Conservation (phyloP, 2,888 invertebrate genomes). For the Aporophyla nigra region DNA sequence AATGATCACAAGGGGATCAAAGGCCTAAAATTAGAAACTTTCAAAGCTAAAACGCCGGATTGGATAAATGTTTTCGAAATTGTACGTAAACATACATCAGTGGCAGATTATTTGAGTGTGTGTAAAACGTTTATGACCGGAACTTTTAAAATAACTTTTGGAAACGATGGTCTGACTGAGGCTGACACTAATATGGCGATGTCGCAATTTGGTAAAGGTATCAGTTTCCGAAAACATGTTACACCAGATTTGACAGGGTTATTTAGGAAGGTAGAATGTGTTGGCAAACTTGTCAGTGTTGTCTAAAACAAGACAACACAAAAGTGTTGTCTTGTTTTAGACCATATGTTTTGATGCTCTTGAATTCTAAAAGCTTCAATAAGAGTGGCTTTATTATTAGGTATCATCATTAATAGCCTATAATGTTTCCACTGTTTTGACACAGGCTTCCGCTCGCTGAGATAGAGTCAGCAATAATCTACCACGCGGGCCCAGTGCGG, state of each 20-base stretch:
- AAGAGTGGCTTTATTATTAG: neutral
- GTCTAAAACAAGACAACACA: too few species aligned
- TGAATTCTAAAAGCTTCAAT: neutral
- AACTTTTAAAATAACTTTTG: conserved; percentile 66
- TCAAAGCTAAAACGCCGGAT: conserved; percentile 76
- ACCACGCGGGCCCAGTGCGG: too few species aligned
- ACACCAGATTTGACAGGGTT: neutral
- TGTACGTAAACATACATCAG: conserved; percentile 80
- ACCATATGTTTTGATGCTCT: too few species aligned
- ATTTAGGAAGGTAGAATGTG: conserved; percentile 2
- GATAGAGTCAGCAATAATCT: too few species aligned
- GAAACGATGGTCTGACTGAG: conserved; percentile 16
- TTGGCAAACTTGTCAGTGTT: neutral
- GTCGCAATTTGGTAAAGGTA: conserved; percentile 35
- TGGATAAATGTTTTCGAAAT: conserved; percentile 83
- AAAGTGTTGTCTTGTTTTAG: too few species aligned
- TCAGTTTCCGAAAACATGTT: conserved; percentile 33
- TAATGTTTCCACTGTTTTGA: too few species aligned
- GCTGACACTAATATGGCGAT: conserved; percentile 40
- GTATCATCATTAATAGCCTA: too few species aligned
- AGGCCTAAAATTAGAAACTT: conserved; percentile 80
- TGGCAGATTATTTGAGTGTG: conserved; percentile 70
- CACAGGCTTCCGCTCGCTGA: too few species aligned
- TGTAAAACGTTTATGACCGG: conserved; percentile 74
- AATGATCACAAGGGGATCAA: conserved; percentile 80